Conservation (phyloP, 2,888 invertebrate species). For the Rotaria socialis region DNA sequence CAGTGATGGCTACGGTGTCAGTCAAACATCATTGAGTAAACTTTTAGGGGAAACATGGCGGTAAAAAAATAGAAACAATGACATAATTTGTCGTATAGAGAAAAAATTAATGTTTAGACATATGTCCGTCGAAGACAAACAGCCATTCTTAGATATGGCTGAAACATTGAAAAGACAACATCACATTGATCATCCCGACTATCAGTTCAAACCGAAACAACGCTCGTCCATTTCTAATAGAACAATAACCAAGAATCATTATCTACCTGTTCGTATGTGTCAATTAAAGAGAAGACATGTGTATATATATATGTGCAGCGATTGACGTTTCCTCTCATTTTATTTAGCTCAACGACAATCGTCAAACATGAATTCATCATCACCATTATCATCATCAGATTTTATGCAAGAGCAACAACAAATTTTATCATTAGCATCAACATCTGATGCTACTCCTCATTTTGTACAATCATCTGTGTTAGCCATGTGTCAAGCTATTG, state of each 20-base stretch:
- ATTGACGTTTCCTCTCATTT: not conserved
- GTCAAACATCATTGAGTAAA: not conserved
- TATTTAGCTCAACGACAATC: not conserved
- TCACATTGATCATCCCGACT: not conserved
- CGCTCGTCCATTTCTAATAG: not conserved
- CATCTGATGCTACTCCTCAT: not conserved
- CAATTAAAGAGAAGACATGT: not conserved
- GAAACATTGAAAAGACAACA: slow-evolving; percentile 13
- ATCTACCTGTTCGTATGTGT: not conserved
- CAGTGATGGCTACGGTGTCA: not conserved
- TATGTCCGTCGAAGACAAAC: not conserved
- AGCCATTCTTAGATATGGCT: slow-evolving; percentile 28
- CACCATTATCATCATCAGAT: not conserved
- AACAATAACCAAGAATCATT: not conserved
- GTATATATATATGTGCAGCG: too few species aligned
- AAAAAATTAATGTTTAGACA: not conserved
- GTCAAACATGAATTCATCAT: not conserved
- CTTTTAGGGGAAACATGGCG: not conserved
- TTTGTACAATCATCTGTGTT: not conserved
- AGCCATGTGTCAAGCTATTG: not conserved
- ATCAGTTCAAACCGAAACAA: slow-evolving; percentile 20
- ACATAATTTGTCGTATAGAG: not conserved
- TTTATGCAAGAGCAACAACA: too few species aligned
- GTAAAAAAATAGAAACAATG: not conserved
- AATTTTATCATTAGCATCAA: not conserved